A percentile compares a stretch with the other conserved stretches of the same genome.
Evolutionary conservation across 1,140 invertebrate genomes (phyloP).

Genomic region (Vanessa tameamea): DNA sequence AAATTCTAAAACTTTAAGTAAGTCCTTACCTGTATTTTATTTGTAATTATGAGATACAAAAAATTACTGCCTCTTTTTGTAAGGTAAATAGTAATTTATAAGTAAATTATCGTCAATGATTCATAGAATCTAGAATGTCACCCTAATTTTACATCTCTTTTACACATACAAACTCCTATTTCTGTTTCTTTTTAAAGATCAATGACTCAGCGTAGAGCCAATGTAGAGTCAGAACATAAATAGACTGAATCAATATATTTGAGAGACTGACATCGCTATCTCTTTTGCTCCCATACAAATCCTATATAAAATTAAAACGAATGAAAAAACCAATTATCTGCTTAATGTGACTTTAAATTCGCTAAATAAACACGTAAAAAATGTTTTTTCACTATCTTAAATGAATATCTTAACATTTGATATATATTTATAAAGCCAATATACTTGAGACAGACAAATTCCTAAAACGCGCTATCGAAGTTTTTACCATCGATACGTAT

Average conservation of each 20-base stretch:
- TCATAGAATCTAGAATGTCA: neutral
- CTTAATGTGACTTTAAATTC: neutral
- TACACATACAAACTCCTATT: constrained; percentile 4
- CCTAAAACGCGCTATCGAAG: constrained; percentile 60
- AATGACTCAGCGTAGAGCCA: constrained; percentile 22
- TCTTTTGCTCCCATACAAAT: constrained; percentile 40
- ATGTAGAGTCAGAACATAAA: constrained; percentile 14
- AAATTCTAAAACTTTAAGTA: too few species aligned
- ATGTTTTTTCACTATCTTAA: neutral
- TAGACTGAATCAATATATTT: constrained; percentile 7
- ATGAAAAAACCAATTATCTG: neutral
- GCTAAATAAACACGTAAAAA: neutral
- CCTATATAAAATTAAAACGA: constrained; percentile 28
- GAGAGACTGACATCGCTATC: constrained; percentile 30
- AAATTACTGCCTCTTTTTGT: neutral
- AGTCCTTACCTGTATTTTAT: too few species aligned
- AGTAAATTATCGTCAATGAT: neutral
- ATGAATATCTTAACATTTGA: neutral
- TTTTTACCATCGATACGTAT: constrained; percentile 45
- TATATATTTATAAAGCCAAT: neutral
- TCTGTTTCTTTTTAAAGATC: constrained; percentile 23
- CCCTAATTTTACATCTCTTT: constrained; percentile 11
- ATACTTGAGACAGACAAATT: constrained; percentile 1
- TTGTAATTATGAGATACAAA: too few species aligned
- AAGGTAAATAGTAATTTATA: neutral